Conservation (phyloP, 1,140 invertebrate genomes). For the Eciton burchellii region DNA sequence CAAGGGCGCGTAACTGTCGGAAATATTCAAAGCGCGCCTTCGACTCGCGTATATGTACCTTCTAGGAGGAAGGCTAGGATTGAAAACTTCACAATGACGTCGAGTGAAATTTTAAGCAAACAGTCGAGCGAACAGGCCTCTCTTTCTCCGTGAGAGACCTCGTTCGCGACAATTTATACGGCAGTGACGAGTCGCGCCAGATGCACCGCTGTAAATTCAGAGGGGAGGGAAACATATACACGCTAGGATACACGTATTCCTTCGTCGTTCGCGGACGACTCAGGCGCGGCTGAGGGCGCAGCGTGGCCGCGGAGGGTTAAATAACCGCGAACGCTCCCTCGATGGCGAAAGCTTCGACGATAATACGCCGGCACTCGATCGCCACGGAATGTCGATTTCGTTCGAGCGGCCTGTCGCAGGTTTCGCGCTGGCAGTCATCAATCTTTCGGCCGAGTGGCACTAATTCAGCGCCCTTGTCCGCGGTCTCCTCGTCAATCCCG, state of each 20-base stretch:
- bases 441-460: constrained; percentile 82
- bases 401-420: constrained; percentile 5
- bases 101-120: constrained; percentile 32
- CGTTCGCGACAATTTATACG: not conserved
- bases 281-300: not conserved
- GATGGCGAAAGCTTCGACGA: constrained; percentile 52
- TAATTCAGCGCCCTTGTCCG: constrained; percentile 83
- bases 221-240: too few species aligned
- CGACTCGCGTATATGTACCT: not conserved
- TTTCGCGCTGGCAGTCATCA: constrained; percentile 76
- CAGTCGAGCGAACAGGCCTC: not conserved
- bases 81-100: not conserved
- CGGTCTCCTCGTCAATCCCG: constrained; percentile 76
- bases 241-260: too few species aligned
- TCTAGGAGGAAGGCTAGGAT: not conserved
- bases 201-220: too few species aligned
- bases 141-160: not conserved
- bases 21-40: constrained; percentile 43
- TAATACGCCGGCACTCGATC: constrained; percentile 50
- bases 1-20: constrained; percentile 38
- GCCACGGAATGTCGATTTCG: constrained; percentile 66
- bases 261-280: not conserved
- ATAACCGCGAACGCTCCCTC: not conserved
- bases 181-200: not conserved
- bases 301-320: constrained; percentile 35